phyloP scores from a whole-genome alignment of 2,113 vertebrate species.

The Protomyctophum bolini region DNA sequence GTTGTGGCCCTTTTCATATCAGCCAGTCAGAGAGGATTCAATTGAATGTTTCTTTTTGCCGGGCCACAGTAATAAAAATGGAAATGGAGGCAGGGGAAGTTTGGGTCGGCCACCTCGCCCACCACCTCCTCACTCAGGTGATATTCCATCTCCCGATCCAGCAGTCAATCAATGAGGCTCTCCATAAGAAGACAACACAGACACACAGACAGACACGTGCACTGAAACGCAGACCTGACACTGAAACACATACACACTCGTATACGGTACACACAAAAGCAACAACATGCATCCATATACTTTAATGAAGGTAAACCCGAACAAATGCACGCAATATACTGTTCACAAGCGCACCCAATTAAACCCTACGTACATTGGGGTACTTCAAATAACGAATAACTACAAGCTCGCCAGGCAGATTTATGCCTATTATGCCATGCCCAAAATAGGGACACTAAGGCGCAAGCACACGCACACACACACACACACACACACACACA shows the following conservation, averaged over 20 bases:
- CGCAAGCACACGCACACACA: constrained; percentile 8
- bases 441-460: too few relatives aligned
- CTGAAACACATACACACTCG: not conserved
- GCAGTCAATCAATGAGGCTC: constrained; percentile 26
- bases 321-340: too few relatives aligned
- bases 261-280: constrained; percentile 5
- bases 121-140: constrained; percentile 10
- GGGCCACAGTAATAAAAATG: constrained; percentile 41
- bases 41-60: constrained; percentile 46
- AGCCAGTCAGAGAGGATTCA: constrained; percentile 24
- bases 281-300: not conserved
- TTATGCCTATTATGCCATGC: too few relatives aligned
- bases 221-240: not conserved
- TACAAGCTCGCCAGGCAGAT: not conserved
- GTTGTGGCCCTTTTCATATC: constrained; percentile 33
- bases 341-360: too few relatives aligned
- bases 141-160: constrained; percentile 33
- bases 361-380: too few relatives aligned
- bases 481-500: constrained; percentile 1
- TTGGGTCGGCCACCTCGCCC: constrained; percentile 9
- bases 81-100: constrained; percentile 27
- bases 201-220: not conserved
- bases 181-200: constrained; percentile 17
- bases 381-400: not conserved
- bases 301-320: too few relatives aligned